phyloP scores from a whole-genome alignment of 2,888 invertebrate genomes.

The Cephus runcator region DNA sequence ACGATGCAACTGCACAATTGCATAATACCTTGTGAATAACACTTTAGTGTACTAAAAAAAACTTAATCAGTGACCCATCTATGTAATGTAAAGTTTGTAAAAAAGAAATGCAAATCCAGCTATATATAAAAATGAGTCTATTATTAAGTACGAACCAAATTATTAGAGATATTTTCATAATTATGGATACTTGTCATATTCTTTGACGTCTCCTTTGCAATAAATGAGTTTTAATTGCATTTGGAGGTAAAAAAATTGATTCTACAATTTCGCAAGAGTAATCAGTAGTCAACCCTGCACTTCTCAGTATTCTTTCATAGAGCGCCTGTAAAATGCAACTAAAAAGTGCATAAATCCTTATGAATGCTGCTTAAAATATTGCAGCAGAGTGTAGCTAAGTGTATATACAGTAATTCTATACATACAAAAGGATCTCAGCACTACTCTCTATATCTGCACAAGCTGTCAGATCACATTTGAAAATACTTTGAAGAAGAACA shows the following conservation, averaged over 20 bases:
- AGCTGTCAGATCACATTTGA: not conserved
- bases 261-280: not conserved
- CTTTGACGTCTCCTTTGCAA: not conserved
- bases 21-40: not conserved
- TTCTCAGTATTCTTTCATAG: not conserved
- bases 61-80: not conserved
- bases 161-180: not conserved
- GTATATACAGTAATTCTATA: not conserved
- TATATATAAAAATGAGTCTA: not conserved
- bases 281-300: not conserved
- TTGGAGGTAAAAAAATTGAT: not conserved
- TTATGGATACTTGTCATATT: not conserved
- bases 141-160: not conserved
- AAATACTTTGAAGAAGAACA: not conserved
- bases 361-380: not conserved
- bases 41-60: not conserved
- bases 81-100: not conserved
- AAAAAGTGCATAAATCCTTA: not conserved
- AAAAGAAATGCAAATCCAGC: not conserved
- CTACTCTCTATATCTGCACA: not conserved
- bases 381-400: not conserved
- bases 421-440: not conserved
- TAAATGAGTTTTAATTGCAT: not conserved
- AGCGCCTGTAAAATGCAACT: not conserved
- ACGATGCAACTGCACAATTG: not conserved